Percentiles rank a stretch among this genome's conserved stretches.
Conservation (phyloP, 2,113 vertebrate species). For the Eolophus roseicapilla region DNA sequence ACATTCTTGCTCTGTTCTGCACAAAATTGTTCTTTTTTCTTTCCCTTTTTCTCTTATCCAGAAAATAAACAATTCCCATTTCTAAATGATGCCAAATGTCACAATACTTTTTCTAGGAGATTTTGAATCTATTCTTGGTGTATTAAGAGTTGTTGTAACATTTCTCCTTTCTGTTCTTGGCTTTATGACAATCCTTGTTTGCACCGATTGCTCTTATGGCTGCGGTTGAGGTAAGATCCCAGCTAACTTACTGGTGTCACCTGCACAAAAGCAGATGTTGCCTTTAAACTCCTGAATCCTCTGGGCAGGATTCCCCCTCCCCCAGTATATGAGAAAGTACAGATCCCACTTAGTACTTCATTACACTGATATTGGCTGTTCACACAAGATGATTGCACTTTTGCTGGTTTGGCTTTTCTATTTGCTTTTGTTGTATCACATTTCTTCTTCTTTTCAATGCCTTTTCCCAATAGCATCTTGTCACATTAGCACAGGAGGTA, state of each 20-base stretch:
- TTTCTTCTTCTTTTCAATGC: neutral
- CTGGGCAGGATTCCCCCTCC: neutral
- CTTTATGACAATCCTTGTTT: conserved; percentile 3
- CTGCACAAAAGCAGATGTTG: neutral
- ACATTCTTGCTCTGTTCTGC: neutral
- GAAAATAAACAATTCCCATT: neutral
- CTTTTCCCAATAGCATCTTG: neutral
- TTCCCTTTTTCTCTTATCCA: accelerated
- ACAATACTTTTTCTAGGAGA: neutral
- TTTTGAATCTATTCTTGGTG: neutral
- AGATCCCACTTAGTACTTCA: neutral
- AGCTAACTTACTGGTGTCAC: neutral
- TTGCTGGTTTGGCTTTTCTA: neutral
- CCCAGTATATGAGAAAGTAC: neutral
- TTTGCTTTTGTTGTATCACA: neutral
- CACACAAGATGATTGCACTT: neutral
- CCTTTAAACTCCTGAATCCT: neutral
- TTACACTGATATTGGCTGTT: neutral
- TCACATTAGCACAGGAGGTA: neutral
- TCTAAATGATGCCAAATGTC: neutral
- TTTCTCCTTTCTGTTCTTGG: conserved; percentile 4
- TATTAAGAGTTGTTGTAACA: neutral
- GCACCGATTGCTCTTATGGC: neutral
- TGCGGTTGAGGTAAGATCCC: neutral
- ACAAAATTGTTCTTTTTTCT: neutral